Base-by-base conservation (phyloP, 2,113 vertebrate genomes). In the Bujurquina vittata region DNA sequence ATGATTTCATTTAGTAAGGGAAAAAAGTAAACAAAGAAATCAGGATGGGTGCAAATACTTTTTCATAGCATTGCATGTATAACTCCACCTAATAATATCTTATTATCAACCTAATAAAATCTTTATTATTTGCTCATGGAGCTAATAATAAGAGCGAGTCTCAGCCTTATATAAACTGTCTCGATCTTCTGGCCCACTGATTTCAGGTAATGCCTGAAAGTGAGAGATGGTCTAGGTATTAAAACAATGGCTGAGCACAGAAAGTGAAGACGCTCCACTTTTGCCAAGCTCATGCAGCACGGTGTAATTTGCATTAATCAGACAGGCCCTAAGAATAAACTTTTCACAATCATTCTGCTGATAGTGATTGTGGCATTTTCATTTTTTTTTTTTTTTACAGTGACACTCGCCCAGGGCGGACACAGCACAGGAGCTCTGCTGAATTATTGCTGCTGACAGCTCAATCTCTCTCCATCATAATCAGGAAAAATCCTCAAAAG, bases 281-380 rank as follows among this genome's bases (percentile, higher is more conserved):
- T 77, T 75, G 78, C 76, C 88, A 87, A 77, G 85, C 61, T 35
- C 54, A 62, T 63, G 73, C 73, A 29, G 88, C 10, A 81, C 85
- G 77, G 89, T 87, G 88, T 91, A 91, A 93, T 94, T 92, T 92
- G 89, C 93, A 94, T 93, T 90, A 91, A 92, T 93, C 83, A 93
- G 69, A 79, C 43, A 31, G 81, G 18, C 20, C 84, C 92, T 94
- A 85, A 90, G 84, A 93, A 94, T 93, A 94, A 91, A 92, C 87
- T 73, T 90, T 89, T 91, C 84, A 90, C 80, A 75, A 76, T 93
- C 83, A 79, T 73, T 80, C 86, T 78, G 80, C 52, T 82, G 81
- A 92, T 90, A 85, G 85, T 74, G 73, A 86, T 86, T 67, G 79
- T 89, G 87, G 81, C 86, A 72, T 89, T 89, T 88, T 90, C 77